Conservation (phyloP, 1,140 invertebrate genomes). For the Gryllus bimaculatus region DNA sequence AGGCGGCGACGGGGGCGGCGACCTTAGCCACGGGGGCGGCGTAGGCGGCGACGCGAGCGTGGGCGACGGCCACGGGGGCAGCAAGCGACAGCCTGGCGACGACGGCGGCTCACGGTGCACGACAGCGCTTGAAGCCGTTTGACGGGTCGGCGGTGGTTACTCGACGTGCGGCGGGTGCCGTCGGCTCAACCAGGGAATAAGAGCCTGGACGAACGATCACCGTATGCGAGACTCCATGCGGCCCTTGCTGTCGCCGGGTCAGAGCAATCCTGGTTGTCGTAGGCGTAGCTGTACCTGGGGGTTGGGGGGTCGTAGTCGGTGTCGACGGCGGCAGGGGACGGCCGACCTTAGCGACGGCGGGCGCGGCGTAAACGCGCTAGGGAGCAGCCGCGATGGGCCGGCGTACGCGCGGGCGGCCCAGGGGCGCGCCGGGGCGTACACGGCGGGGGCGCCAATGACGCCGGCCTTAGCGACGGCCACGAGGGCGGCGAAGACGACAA, state of each 20-base stretch:
- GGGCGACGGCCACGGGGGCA: constrained; percentile 13
- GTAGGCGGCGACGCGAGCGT: constrained; percentile 1
- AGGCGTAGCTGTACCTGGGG: constrained; percentile 45
- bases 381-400: constrained; percentile 2
- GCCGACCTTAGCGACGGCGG: constrained; percentile 23
- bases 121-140: constrained; percentile 47
- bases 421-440: constrained; percentile 19
- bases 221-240: constrained; percentile 42
- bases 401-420: constrained; percentile 6
- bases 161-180: constrained; percentile 44
- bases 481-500: constrained; percentile 35
- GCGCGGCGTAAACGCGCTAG: constrained; percentile 14
- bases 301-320: constrained; percentile 26
- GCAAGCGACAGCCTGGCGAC: constrained; percentile 37
- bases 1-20: background rate
- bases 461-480: constrained; percentile 30
- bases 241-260: constrained; percentile 44
- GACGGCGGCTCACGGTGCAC: constrained; percentile 34
- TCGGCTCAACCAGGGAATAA: constrained; percentile 46
- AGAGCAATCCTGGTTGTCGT: constrained; percentile 43
- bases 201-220: constrained; percentile 43
- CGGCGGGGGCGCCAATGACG: constrained; percentile 25
- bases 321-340: constrained; percentile 22
- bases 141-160: constrained; percentile 41
- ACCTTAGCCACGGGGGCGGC: constrained; percentile 11